These are phyloP conservation scores for Amazona vittata DNA, from an alignment of 2,113 vertebrate species.

Conservation along the genomic window DNA sequence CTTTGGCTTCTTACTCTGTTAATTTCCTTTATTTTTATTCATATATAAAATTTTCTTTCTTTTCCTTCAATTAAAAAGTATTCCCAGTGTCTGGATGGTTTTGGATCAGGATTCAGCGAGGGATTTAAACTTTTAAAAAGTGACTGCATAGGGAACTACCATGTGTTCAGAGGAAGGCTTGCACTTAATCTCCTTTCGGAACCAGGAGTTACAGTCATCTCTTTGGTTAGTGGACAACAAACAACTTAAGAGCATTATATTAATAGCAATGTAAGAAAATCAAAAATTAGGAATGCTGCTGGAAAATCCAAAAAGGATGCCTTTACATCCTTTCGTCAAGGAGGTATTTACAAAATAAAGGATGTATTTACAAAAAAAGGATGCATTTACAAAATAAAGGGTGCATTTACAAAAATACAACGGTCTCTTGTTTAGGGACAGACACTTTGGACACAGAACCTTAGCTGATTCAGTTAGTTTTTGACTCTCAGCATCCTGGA, in stretches of 20 bases:
- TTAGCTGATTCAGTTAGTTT: background rate
- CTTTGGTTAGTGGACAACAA: background rate
- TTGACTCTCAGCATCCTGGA: background rate
- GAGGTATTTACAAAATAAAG: background rate
- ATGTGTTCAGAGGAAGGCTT: background rate
- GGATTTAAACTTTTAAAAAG: background rate
- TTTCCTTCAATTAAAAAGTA: conserved; percentile 29
- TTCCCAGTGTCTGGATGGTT: background rate
- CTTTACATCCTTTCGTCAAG: background rate
- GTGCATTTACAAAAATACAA: background rate
- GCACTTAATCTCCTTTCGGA: background rate
- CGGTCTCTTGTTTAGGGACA: background rate
- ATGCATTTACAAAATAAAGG: background rate
- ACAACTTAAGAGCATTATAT: background rate
- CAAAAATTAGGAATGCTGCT: background rate
- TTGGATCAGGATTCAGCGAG: background rate
- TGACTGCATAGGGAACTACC: background rate
- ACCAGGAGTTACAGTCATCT: background rate
- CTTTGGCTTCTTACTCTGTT: conserved; percentile 47
- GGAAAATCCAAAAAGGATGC: background rate
- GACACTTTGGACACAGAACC: background rate
- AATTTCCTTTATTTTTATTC: conserved; percentile 41
- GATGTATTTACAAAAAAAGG: background rate
- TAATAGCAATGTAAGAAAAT: background rate
- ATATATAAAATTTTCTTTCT: conserved; percentile 34